Evolutionary conservation across 2,888 invertebrate genomes (phyloP), one percentile per base, ranked within the genome.

Genomic region (Mallateleia sp.): DNA sequence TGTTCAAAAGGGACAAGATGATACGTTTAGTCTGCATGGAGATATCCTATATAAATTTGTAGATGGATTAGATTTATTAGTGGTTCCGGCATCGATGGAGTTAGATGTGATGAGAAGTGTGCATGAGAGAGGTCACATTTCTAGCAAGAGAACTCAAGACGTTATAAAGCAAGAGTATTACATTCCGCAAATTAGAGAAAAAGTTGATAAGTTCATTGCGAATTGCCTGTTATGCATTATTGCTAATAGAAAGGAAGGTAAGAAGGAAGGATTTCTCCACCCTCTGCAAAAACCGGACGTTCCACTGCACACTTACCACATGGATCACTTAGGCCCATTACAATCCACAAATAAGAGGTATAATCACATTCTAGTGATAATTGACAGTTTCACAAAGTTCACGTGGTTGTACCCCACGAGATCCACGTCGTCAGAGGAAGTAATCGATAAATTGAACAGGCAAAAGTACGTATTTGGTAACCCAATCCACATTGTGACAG

Each of bases 51-150:
- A 58, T 28, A 79, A 69, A 47, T 79, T 60, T 20, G 34, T 38
- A 15, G 38, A 69, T 34, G 69, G 79, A 9, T 32, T 60, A 4
- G 69, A 69, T 50, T 22, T 69, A 15, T 25, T 60, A 24, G 45
- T 69, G 32, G 32, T 79, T 50, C 38, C 62, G 22, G 22, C 24
- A 5, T 45, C 72, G 2, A 58, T 72, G 72, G 58, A 72, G 7
- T 15, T 18, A 8, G 47, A 58, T 15, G 18, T 72, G 1, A 42
- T 72, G 15, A 28, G 18, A 58, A 71, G 28, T 9, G 77, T 56
- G 15, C 80, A 86, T 28, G 69, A 85, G 11, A 77, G 78, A 11
- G 85, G 81, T 7, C 85, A 81, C 71, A 52, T 38, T 0, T 67
- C 52, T 1, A 15, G 32, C 32, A 54, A 52, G 28, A 58, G 32